Evolutionary conservation across 2,888 invertebrate genomes (phyloP).

Genomic region (Conistra vaccinii): DNA sequence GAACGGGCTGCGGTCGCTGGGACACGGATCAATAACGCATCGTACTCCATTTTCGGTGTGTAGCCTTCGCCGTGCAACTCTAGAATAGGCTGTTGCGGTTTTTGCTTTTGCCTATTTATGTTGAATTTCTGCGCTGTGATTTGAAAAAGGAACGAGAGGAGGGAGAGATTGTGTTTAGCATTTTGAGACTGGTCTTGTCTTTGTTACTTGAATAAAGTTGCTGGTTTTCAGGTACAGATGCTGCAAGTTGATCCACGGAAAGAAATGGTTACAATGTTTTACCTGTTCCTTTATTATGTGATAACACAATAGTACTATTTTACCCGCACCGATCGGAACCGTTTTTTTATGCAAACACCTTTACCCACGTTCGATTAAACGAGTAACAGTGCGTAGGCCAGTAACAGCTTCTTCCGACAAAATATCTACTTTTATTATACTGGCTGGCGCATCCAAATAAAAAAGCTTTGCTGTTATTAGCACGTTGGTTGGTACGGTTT

Average conservation of each 20-base stretch:
- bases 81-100: slow-evolving; percentile 58
- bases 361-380: background rate
- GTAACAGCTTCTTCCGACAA: background rate
- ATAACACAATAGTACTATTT: too few species aligned
- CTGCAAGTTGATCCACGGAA: background rate
- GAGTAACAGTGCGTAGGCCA: background rate
- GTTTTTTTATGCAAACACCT: too few species aligned
- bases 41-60: slow-evolving; percentile 66
- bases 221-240: background rate
- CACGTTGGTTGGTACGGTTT: background rate
- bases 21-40: slow-evolving; percentile 81
- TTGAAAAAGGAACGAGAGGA: slow-evolving; percentile 20
- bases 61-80: slow-evolving; percentile 66
- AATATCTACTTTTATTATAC: background rate
- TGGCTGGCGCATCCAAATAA: too few species aligned
- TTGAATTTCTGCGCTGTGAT: background rate
- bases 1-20: slow-evolving; percentile 77
- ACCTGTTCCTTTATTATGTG: background rate
- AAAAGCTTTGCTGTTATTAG: background rate
- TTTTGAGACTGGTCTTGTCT: background rate
- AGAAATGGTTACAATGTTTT: background rate
- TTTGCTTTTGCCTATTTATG: slow-evolving; percentile 45
- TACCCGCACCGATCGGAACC: background rate
- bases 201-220: background rate
- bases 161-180: background rate